Percentiles rank a stretch among this genome's conserved stretches.
Evolutionary conservation across 2,888 invertebrate species (phyloP).

Genomic region (Frankliniella intonsa): DNA sequence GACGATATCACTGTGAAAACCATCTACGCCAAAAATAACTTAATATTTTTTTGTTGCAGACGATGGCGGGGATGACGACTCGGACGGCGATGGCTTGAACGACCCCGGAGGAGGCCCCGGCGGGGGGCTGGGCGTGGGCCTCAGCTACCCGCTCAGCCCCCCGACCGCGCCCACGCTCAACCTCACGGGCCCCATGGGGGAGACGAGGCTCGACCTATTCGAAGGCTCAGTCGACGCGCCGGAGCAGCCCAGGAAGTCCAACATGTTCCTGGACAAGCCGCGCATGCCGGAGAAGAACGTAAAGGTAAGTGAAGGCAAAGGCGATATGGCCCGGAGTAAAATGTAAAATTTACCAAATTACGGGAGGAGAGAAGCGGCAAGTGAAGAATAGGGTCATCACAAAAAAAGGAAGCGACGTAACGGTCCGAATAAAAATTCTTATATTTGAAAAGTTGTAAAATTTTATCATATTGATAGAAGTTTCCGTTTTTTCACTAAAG

Average conservation of each 20-base stretch:
- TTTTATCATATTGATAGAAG: no score
- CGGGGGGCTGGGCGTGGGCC: background rate
- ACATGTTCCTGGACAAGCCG: slow-evolving; percentile 21
- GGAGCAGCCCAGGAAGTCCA: slow-evolving; percentile 3
- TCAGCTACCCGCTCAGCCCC: slow-evolving; percentile 3
- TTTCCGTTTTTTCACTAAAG: no score
- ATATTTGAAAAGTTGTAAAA: no score
- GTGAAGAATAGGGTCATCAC: no score
- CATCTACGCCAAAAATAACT: no score
- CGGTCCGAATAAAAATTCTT: no score
- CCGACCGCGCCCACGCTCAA: background rate
- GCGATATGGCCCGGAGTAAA: no score
- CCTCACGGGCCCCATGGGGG: background rate
- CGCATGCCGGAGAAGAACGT: slow-evolving; percentile 15
- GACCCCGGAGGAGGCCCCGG: slow-evolving; percentile 8
- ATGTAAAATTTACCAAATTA: no score
- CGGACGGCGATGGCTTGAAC: slow-evolving; percentile 16
- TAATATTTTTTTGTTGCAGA: background rate
- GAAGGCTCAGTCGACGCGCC: background rate
- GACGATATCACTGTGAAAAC: no score
- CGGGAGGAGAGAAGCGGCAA: no score
- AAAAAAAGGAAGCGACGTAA: no score
- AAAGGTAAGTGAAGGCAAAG: background rate
- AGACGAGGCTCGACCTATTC: slow-evolving; percentile 1
- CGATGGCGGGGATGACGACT: background rate